Evolutionary conservation across 2,888 invertebrate species (phyloP).

Genomic region (Caenorhabditis panamensis): DNA sequence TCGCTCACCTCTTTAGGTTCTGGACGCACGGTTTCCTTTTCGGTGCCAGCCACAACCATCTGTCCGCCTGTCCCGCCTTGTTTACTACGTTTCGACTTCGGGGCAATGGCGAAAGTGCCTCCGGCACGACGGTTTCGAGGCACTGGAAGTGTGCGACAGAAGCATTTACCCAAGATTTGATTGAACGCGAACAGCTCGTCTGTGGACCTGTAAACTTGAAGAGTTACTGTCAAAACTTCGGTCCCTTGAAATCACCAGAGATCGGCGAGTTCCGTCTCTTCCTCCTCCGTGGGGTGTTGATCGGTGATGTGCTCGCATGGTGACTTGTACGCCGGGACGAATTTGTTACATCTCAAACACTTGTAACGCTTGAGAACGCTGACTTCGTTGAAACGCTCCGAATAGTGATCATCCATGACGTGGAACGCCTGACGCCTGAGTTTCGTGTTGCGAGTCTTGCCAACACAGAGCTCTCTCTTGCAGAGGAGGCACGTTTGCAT

Average conservation of each 20-base stretch:
- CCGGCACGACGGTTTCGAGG: constrained; percentile 39
- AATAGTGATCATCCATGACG: constrained; percentile 20
- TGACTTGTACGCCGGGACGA: constrained; percentile 36
- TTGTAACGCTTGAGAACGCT: constrained; percentile 31
- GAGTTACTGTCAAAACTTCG: not conserved
- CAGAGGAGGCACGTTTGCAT: constrained; percentile 11
- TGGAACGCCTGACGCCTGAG: constrained; percentile 32
- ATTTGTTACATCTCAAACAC: constrained; percentile 20
- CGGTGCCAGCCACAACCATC: constrained; percentile 3
- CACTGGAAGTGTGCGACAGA: constrained; percentile 36
- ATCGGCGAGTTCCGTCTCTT: constrained; percentile 30
- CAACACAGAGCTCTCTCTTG: constrained; percentile 8
- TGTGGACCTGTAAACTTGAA: constrained; percentile 24
- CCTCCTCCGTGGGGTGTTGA: constrained; percentile 1
- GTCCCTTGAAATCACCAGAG: constrained; percentile 30
- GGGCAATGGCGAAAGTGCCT: not conserved
- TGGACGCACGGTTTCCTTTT: constrained; percentile 17
- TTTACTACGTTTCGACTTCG: constrained; percentile 33
- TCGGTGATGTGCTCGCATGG: constrained; percentile 55
- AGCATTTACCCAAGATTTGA: constrained; percentile 19
- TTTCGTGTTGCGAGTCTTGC: constrained; percentile 34
- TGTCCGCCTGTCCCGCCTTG: constrained; percentile 16
- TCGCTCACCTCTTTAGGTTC: constrained; percentile 1
- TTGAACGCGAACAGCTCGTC: constrained; percentile 24
- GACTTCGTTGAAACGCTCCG: not conserved